A percentile compares a stretch with the other conserved stretches of the same genome.
These are phyloP conservation scores for Pteronotus mesoamericanus DNA, from an alignment of 2,797 vertebrate genomes.

Conservation along the genomic window DNA sequence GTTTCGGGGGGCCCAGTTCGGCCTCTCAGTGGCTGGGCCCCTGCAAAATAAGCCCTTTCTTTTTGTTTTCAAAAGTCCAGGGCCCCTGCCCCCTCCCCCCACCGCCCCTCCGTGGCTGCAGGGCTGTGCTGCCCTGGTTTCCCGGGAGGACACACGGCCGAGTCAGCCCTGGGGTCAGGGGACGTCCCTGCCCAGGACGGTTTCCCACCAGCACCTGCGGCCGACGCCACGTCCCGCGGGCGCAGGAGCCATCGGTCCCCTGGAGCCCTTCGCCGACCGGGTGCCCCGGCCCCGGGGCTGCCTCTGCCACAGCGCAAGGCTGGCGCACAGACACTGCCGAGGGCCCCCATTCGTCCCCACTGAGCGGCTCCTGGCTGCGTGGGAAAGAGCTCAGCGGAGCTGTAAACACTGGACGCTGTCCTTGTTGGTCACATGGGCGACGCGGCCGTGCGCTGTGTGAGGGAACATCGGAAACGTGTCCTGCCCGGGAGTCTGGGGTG, in stretches of 20 bases:
- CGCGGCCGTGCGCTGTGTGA: neutral
- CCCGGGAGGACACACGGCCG: neutral
- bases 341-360: neutral
- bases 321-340: conserved; percentile 20
- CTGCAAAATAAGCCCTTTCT: neutral
- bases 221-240: neutral
- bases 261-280: no score
- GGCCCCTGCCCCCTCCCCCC: neutral
- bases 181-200: neutral
- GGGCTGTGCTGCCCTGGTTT: neutral
- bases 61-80: neutral
- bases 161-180: neutral
- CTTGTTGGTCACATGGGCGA: neutral
- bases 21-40: neutral
- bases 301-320: neutral
- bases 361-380: neutral
- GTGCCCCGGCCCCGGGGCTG: neutral
- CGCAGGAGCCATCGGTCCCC: no score
- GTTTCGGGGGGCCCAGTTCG: neutral
- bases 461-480: neutral
- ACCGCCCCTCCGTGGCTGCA: neutral
- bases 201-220: neutral
- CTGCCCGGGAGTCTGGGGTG: neutral
- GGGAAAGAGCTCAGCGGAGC: neutral
- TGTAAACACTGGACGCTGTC: conserved; percentile 42